Base-by-base conservation (phyloP, 2,888 invertebrate genomes). In the Cistogaster globosa region DNA sequence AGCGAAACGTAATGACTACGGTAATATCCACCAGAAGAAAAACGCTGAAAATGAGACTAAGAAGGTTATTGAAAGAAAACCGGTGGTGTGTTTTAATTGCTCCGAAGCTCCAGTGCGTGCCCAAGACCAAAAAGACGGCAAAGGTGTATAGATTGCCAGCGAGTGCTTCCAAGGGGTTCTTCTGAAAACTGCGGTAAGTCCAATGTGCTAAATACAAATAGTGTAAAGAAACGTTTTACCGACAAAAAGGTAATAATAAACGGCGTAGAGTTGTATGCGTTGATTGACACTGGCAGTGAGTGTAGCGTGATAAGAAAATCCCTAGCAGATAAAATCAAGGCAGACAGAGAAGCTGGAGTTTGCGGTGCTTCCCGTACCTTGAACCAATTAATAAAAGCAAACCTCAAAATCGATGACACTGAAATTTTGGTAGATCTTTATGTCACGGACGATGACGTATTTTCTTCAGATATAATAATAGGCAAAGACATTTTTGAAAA, bases 371-470 rank as follows among this genome's bases (percentile, higher is more conserved):
- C 53, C 11, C 9, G 1, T 38, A 38, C 38, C 8, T 12, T 20
- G 9, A 42, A 55, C 20, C 8, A 16, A 6, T 18, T n/a, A 7
- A 22, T 22, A 22, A 22, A 20, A 7, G 38, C 22, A 22, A 67
- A 67, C 32, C 26, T 86, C 9, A 67, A 16, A 2, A 48, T 48
- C n/a, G 84, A 84, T 18, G 68, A 72, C 8, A 60, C 72, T 2
- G 14, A 18, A 8, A 36, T 81, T 6, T 58, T 38, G 11, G 22
- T 65, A 0, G 55, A 74, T 20, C 9, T 83, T 0, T 80, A n/a
- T n/a, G 60, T 84, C 7, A 80, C 78, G 8, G 79, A 84, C 8
- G 77, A 86, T 38, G 68, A 83, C 20, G 26, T 78, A 22, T 67
- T 85, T 26, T 36, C 51, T 16, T 63, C 76, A 3, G 86, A 84